phyloP scores from a whole-genome alignment of 2,888 invertebrate genomes.

The Eulithis testata region DNA sequence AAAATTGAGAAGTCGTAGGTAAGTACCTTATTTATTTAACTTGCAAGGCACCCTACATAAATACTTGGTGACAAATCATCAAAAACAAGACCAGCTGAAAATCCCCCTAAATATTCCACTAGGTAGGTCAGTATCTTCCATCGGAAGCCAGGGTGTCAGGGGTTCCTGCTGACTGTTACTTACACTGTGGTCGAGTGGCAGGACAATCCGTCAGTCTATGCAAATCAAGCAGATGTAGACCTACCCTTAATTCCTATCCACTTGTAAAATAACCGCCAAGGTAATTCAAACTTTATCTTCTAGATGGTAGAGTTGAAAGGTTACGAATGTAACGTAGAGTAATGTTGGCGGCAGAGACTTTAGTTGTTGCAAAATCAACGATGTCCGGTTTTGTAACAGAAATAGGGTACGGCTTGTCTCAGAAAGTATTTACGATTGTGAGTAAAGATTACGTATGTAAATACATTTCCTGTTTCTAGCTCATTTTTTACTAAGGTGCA shows the following conservation, averaged over 20 bases:
- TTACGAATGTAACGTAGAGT: not conserved
- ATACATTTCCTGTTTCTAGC: not conserved
- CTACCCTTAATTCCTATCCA: conserved; percentile 27
- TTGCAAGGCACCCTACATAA: not conserved
- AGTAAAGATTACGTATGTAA: conserved; percentile 1
- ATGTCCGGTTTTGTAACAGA: conserved; percentile 46
- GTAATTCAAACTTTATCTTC: conserved; percentile 23
- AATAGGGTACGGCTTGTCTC: conserved; percentile 40
- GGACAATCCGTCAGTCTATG: conserved; percentile 73
- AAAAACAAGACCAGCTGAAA: conserved; percentile 28
- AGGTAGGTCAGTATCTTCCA: conserved; percentile 38
- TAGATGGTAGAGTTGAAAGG: conserved; percentile 5
- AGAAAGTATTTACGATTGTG: not conserved
- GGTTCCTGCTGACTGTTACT: conserved; percentile 25
- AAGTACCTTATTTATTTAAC: too few relatives aligned
- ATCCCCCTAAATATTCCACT: conserved; percentile 28
- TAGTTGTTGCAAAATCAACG: conserved; percentile 35
- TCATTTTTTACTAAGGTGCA: not conserved
- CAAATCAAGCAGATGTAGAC: conserved; percentile 66
- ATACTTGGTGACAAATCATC: conserved; percentile 6
- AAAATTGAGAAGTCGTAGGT: too few relatives aligned
- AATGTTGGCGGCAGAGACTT: conserved; percentile 1
- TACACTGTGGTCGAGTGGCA: conserved; percentile 49
- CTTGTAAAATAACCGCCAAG: not conserved
- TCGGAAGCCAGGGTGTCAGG: conserved; percentile 35